These are phyloP conservation scores for Loxodonta africana DNA, from an alignment of 2,113 vertebrate species.

Conservation along the genomic window DNA sequence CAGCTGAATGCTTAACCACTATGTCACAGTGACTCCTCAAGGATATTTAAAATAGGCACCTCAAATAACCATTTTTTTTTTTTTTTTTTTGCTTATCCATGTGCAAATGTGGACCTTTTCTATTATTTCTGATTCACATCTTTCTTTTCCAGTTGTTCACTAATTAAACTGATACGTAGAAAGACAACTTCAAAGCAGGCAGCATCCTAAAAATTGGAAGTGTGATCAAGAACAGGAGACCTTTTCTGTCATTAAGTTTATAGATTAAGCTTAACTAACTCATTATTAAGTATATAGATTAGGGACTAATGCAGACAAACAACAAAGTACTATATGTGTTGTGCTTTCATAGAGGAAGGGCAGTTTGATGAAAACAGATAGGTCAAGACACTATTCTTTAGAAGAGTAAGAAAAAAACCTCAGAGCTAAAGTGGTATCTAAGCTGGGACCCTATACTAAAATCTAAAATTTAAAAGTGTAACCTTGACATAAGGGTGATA, in stretches of 20 bases:
- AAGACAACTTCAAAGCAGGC: not conserved
- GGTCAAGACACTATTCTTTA: not conserved
- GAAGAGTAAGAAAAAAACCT: not conserved
- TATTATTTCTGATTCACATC: not conserved
- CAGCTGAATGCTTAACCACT: too few species aligned
- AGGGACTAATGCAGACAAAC: not conserved
- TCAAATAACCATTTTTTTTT: not conserved
- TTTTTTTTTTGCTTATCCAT: not conserved
- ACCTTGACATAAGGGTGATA: not conserved
- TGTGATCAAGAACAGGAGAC: not conserved
- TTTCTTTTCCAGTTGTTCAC: not conserved
- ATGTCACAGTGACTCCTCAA: not conserved
- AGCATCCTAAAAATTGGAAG: not conserved
- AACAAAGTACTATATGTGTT: not conserved
- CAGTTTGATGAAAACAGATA: not conserved
- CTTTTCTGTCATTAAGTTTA: not conserved
- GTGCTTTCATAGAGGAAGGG: not conserved
- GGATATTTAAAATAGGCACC: not conserved
- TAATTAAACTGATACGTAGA: not conserved
- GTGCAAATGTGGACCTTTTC: not conserved
- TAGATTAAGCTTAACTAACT: not conserved
- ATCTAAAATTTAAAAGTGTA: not conserved
- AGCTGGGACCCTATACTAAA: not conserved
- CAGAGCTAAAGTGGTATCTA: not conserved
- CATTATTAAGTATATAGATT: not conserved